These are phyloP conservation scores for Epinotia nisella DNA, from an alignment of 2,888 invertebrate genomes.

Conservation along the genomic window DNA sequence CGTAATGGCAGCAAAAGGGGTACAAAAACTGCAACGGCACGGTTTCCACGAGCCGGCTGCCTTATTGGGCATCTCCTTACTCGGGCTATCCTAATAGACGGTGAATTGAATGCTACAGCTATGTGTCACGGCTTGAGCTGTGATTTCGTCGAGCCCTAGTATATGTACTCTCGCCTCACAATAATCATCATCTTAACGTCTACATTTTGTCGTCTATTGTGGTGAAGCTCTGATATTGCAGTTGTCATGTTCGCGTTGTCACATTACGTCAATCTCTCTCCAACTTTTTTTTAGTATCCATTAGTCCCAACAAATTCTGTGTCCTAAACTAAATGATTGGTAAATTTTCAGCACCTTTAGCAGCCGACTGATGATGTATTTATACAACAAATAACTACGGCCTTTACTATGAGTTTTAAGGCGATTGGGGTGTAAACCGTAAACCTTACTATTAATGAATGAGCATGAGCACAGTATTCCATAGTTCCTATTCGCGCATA, in stretches of 20 bases:
- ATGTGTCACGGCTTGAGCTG: slow-evolving; percentile 8
- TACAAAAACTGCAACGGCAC: slow-evolving; percentile 66
- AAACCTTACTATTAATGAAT: not conserved
- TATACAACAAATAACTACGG: not conserved
- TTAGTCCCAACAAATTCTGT: too few relatives aligned
- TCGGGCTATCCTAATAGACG: slow-evolving; percentile 54
- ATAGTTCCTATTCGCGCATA: not conserved
- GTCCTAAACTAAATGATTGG: too few relatives aligned
- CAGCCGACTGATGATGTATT: not conserved
- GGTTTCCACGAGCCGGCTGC: slow-evolving; percentile 70
- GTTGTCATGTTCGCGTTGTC: too few relatives aligned
- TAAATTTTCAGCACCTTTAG: too few relatives aligned
- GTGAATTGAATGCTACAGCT: slow-evolving; percentile 34
- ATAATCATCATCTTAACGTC: too few relatives aligned
- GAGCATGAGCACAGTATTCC: not conserved
- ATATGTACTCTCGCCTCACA: too few relatives aligned
- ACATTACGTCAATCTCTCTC: too few relatives aligned
- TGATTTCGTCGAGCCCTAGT: slow-evolving; percentile 8
- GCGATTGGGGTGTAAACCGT: not conserved
- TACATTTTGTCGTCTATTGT: too few relatives aligned
- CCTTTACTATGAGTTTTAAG: not conserved
- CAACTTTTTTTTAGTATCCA: too few relatives aligned
- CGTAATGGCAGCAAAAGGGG: slow-evolving; percentile 51
- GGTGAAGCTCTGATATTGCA: too few relatives aligned
- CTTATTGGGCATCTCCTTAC: slow-evolving; percentile 67